Base-by-base conservation (phyloP, 2,113 vertebrate genomes). In the Haplochromis burtoni region DNA sequence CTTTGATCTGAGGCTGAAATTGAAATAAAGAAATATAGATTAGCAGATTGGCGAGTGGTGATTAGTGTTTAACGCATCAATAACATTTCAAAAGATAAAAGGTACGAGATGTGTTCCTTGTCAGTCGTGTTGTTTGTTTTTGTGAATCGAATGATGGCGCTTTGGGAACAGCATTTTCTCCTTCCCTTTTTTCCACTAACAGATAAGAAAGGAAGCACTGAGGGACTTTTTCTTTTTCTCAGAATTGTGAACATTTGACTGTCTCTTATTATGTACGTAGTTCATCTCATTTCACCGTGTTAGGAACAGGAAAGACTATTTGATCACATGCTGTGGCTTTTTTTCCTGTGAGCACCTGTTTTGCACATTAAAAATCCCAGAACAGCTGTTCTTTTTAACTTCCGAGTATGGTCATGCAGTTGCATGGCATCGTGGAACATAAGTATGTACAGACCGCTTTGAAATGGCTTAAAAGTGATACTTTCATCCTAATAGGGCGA, bases 111-210 rank as follows among this genome's bases (percentile, higher is more conserved):
- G 68, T 7, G 40, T 8, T 68, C 11, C 33, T 68, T 3, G 40
- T 29, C 9, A 11, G 14, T 29, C 3, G 9, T 11, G 14, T 47
- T 76, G 21, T 71, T 42, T 71, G 35, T 47, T 76, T 76, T 17
- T 29, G 71, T 76, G 71, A 47, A 76, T 47, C 6, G 3, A 19
- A 11, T 0, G 71, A 76, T 47, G 42, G 9, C 10, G 24, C 9
- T 76, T 47, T 47, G 24, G 14, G 9, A 29, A 4, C 66, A 10
- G 21, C 9, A 0, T 29, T 47, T 29, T 31, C 24, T 76, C 24
- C 68, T 11, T 14, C 14, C 66, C 12, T 17, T 49, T 14, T 2
- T 16, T n/a, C 71, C 4, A 0, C 0, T 78, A 31, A 78, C 24
- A 31, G 42, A 78, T 31, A 19, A 49, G 6, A 78, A 78, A 45